These are phyloP conservation scores for Archips xylosteana DNA, from an alignment of 2,888 invertebrate species.

Conservation along the genomic window DNA sequence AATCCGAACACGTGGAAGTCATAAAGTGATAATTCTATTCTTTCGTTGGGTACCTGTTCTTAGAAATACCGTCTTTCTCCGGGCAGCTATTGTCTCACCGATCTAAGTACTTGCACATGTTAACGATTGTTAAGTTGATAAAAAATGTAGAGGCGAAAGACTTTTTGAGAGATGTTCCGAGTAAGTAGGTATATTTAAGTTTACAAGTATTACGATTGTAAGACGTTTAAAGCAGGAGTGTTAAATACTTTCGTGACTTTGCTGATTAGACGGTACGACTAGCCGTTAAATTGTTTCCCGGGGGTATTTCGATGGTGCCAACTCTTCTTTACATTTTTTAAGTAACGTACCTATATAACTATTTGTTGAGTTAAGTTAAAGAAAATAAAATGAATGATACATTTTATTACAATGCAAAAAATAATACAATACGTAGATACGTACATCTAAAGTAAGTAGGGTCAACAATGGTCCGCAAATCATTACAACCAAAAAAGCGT, in stretches of 20 bases:
- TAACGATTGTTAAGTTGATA: constrained; percentile 44
- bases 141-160: constrained; percentile 16
- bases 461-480: constrained; percentile 24
- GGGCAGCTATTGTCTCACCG: constrained; percentile 57
- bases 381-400: neutral
- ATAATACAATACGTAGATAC: neutral
- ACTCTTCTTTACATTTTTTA: neutral
- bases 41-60: constrained; percentile 62
- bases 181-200: neutral
- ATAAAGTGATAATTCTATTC: constrained; percentile 61
- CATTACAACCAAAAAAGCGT: constrained; percentile 27
- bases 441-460: constrained; percentile 11
- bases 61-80: constrained; percentile 54
- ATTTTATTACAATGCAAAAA: constrained; percentile 12
- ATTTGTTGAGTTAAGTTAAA: neutral
- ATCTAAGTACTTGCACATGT: constrained; percentile 72
- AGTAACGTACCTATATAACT: neutral
- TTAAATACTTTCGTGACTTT: neutral
- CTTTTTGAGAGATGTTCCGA: constrained; percentile 29
- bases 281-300: neutral
- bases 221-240: too few species aligned
- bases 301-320: neutral
- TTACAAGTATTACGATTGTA: neutral
- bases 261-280: neutral
- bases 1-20: constrained; percentile 75